phyloP scores from a whole-genome alignment of 1,140 invertebrate genomes.

The Lasioglossum baleicum region DNA sequence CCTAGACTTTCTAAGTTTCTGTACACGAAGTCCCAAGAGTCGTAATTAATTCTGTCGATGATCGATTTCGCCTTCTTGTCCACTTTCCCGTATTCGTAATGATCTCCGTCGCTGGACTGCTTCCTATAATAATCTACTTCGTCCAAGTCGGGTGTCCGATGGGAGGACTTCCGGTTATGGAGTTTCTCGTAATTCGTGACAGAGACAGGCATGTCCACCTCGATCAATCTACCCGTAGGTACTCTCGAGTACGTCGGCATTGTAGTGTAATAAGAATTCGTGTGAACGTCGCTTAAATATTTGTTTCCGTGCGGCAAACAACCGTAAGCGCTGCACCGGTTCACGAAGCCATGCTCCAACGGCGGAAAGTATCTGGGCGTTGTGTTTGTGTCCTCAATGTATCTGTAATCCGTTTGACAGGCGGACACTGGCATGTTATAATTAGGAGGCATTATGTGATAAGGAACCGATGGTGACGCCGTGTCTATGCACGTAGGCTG shows the following conservation, averaged over 20 bases:
- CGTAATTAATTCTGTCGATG: slow-evolving; percentile 78
- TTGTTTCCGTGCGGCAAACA: slow-evolving; percentile 58
- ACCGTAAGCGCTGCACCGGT: slow-evolving; percentile 55
- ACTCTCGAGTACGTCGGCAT: slow-evolving; percentile 71
- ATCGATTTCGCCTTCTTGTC: slow-evolving; percentile 57
- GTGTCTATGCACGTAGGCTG: slow-evolving; percentile 34
- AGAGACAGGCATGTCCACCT: slow-evolving; percentile 83
- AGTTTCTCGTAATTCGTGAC: slow-evolving; percentile 63
- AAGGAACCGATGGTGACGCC: slow-evolving; percentile 46
- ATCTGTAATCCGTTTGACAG: slow-evolving; percentile 61
- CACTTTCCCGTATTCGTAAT: slow-evolving; percentile 54
- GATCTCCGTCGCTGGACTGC: slow-evolving; percentile 50
- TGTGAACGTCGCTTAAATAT: slow-evolving; percentile 42
- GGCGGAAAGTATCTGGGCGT: slow-evolving; percentile 51
- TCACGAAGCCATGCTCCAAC: slow-evolving; percentile 47
- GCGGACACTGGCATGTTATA: slow-evolving; percentile 62
- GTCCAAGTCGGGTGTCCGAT: slow-evolving; percentile 59
- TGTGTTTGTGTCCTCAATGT: slow-evolving; percentile 57
- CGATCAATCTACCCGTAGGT: slow-evolving; percentile 85
- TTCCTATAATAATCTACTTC: slow-evolving; percentile 64
- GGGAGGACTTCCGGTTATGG: slow-evolving; percentile 56
- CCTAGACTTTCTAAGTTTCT: slow-evolving; percentile 87
- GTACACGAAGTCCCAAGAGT: slow-evolving; percentile 90
- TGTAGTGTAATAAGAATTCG: slow-evolving; percentile 54
- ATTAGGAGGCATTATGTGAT: slow-evolving; percentile 62